These are phyloP conservation scores for Marasmarcha lunaedactyla DNA, from an alignment of 2,888 invertebrate species.

Conservation along the genomic window DNA sequence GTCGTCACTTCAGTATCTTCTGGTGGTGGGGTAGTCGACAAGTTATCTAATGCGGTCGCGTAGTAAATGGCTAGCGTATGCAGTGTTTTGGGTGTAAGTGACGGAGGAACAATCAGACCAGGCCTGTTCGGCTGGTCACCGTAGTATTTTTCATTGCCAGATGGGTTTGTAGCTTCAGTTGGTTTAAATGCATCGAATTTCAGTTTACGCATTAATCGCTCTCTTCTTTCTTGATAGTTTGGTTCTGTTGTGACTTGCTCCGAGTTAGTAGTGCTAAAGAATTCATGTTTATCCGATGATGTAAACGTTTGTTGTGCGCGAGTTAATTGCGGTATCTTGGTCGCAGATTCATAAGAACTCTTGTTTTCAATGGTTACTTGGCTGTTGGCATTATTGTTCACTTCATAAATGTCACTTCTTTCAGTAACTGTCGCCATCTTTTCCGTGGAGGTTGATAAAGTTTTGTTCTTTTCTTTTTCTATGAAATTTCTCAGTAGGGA, in stretches of 20 bases:
- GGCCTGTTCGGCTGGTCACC: constrained; percentile 60
- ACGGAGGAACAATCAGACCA: constrained; percentile 78
- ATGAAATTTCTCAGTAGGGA: constrained; percentile 47
- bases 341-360: constrained; percentile 42
- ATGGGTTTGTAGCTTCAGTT: constrained; percentile 45
- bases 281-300: constrained; percentile 32
- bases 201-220: constrained; percentile 78
- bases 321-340: constrained; percentile 49
- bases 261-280: constrained; percentile 29
- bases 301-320: constrained; percentile 30
- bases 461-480: constrained; percentile 50
- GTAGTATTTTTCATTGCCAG: constrained; percentile 53
- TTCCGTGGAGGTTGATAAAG: constrained; percentile 32
- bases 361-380: constrained; percentile 34
- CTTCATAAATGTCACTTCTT: constrained; percentile 25
- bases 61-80: constrained; percentile 86
- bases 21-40: constrained; percentile 48
- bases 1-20: constrained; percentile 43
- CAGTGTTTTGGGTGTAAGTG: constrained; percentile 81
- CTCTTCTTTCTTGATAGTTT: constrained; percentile 74
- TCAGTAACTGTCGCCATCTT: constrained; percentile 30
- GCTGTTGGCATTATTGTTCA: constrained; percentile 13
- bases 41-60: constrained; percentile 75
- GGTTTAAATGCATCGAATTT: constrained; percentile 62
- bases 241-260: constrained; percentile 38